Evolutionary conservation across 2,113 vertebrate species (phyloP).

Genomic region (Casuarius casuarius): DNA sequence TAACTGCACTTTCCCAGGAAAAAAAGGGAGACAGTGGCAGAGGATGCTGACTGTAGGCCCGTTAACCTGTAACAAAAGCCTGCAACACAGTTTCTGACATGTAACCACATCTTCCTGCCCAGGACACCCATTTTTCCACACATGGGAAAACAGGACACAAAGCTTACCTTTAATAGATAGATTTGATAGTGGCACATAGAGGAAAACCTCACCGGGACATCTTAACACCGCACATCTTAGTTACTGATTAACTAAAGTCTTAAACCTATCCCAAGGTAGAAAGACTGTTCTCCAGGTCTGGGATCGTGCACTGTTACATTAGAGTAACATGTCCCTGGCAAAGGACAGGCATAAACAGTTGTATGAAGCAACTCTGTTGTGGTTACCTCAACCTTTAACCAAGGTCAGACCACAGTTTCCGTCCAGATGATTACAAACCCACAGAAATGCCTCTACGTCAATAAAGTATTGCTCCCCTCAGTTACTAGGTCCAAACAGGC

Average conservation of each 20-base stretch:
- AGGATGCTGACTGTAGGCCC: background rate
- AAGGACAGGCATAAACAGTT: background rate
- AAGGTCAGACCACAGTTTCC: conserved; percentile 23
- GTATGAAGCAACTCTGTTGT: background rate
- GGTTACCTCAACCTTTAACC: conserved; percentile 27
- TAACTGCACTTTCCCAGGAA: background rate
- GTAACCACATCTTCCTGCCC: accelerated
- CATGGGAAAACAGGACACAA: background rate
- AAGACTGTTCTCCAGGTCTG: background rate
- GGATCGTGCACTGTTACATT: accelerated
- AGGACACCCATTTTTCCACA: accelerated
- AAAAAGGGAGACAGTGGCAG: background rate
- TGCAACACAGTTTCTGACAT: background rate
- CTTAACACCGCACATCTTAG: accelerated
- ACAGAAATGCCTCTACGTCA: conserved; percentile 27
- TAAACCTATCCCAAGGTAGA: background rate
- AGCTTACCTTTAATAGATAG: background rate
- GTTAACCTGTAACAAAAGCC: background rate
- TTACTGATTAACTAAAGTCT: conserved; percentile 16
- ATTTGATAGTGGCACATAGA: accelerated
- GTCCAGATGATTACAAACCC: background rate
- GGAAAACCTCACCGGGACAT: background rate
- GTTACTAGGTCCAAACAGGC: background rate
- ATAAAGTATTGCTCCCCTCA: conserved; percentile 7
- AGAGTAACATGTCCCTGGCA: background rate